Conservation (phyloP, 2,888 invertebrate genomes). For the Pseudeuparius sepicola region DNA sequence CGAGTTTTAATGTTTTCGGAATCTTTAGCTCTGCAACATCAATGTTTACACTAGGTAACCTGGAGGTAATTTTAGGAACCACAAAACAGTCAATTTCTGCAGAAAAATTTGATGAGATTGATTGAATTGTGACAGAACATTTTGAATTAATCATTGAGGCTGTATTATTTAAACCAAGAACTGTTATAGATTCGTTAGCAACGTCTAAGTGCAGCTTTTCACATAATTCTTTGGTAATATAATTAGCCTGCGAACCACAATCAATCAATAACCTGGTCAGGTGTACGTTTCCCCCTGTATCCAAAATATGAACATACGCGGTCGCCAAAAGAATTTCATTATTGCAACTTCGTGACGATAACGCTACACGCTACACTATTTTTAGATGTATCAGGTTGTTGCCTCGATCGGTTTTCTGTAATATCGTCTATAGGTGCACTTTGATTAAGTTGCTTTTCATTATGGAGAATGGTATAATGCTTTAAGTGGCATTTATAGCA, state of each 20-base stretch:
- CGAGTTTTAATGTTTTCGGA: background rate
- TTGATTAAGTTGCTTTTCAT: no score
- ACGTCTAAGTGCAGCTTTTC: background rate
- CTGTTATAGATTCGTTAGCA: background rate
- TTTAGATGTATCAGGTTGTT: no score
- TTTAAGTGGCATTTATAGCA: constrained; percentile 3
- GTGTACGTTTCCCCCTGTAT: background rate
- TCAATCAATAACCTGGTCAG: background rate
- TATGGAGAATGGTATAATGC: constrained; percentile 5
- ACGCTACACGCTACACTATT: no score
- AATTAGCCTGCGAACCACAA: background rate
- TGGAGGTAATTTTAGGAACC: background rate
- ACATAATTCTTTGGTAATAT: background rate
- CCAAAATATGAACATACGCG: constrained; percentile 4
- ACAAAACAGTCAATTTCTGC: background rate
- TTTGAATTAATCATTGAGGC: background rate
- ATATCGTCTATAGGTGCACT: no score
- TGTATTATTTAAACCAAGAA: background rate
- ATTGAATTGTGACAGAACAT: background rate
- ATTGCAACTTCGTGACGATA: no score
- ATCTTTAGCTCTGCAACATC: background rate
- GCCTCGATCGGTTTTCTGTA: no score
- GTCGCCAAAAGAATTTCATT: constrained; percentile 5
- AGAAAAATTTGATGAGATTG: background rate
- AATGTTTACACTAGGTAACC: background rate